Evolutionary conservation across 1,140 invertebrate genomes (phyloP), one percentile per base, ranked within the genome.

Genomic region (Drusus annulatus): DNA sequence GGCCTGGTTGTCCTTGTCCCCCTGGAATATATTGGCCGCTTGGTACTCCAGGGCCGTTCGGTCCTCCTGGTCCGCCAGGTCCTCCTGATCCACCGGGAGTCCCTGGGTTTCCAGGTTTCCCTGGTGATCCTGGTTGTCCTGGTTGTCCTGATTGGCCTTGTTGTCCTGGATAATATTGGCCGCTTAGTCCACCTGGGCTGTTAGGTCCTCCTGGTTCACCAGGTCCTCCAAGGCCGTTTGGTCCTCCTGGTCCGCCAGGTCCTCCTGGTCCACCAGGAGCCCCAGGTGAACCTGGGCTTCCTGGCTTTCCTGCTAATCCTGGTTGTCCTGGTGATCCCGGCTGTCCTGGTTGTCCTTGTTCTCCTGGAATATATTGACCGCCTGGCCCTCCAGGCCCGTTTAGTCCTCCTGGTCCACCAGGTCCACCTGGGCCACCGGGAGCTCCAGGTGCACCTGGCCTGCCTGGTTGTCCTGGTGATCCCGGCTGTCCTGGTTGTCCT

Each of bases 1-100:
- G 16, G 0, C 74, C 81, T n/a, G 82, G 83, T 58, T 56, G 7
- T 56, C 80, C 83, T 21, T 79, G 74, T 68, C 75, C 71, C 58
- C 81, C 81, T 21, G 84, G 81, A 13, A 80, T 54, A 69, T 74
- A 74, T n/a, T 76, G 60, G 23, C 23, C 23, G 4, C 1, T 78
- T 19, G 75, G 77, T 58, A 80, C 68, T 16, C 74, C 78, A 13
- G 83, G 25, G 25, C 25, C 25, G 81, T 54, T 54, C 51, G 51
- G 54, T 56, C 78, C 74, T 17, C 65, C 25, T 0, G n/a, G 19
- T n/a, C 17, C 51, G 0, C 51, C 21, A 6, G 51, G 51, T 15
- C 21, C 51, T 7, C 51, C 36, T 1, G 69, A 50, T 54, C 51
- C 51, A 36, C 25, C 58, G 19, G 76, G 74, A 25, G 50, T 56